A percentile compares a stretch with the other conserved stretches of the same genome.
phyloP scores from a whole-genome alignment of 2,888 invertebrate species.

The Eupithecia subumbrata region DNA sequence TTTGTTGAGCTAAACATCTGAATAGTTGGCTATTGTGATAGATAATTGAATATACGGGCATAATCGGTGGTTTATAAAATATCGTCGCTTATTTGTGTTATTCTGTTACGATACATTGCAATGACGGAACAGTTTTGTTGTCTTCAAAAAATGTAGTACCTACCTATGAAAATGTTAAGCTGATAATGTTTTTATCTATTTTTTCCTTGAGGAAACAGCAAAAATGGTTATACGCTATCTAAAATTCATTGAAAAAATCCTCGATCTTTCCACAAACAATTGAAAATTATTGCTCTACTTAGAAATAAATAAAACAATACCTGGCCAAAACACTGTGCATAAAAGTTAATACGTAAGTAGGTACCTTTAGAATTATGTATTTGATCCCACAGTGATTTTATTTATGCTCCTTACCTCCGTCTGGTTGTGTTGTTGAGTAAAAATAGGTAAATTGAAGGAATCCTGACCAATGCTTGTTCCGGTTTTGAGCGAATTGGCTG shows the following conservation, averaged over 20 bases:
- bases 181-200: background rate
- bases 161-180: background rate
- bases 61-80: slow-evolving; percentile 66
- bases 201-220: background rate
- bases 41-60: slow-evolving; percentile 75
- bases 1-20: slow-evolving; percentile 65
- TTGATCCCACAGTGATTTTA: background rate
- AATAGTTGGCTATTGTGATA: slow-evolving; percentile 66
- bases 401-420: background rate
- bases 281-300: slow-evolving; percentile 1
- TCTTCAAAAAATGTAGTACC: background rate
- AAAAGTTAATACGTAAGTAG: background rate
- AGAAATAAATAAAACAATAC: background rate
- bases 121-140: slow-evolving; percentile 16
- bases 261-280: background rate
- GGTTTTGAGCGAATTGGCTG: slow-evolving; percentile 70
- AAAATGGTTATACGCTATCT: background rate
- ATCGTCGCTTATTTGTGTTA: slow-evolving; percentile 29
- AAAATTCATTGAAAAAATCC: background rate
- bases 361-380: background rate
- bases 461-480: slow-evolving; percentile 74
- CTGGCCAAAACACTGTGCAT: background rate
- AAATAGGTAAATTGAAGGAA: slow-evolving; percentile 77
- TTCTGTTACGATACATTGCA: slow-evolving; percentile 36
- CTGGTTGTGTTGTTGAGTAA: slow-evolving; percentile 49